These are phyloP conservation scores for Mola mola DNA, from an alignment of 2,113 vertebrate genomes.

Conservation along the genomic window DNA sequence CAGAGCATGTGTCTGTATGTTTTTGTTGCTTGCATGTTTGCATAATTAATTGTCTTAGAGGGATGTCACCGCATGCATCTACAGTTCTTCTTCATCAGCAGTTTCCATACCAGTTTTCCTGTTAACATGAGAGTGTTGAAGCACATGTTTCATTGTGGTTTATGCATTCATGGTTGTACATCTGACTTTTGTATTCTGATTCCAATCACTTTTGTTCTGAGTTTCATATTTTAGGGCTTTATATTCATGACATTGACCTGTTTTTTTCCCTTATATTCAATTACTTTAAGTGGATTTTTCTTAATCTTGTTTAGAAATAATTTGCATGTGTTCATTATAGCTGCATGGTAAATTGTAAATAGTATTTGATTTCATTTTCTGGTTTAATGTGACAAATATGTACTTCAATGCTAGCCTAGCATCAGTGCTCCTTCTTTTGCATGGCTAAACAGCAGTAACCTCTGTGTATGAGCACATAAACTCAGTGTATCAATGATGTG, in stretches of 20 bases:
- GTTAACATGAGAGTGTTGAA: slow-evolving; percentile 27
- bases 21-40: slow-evolving; percentile 62
- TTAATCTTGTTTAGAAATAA: slow-evolving; percentile 4
- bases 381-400: slow-evolving; percentile 34
- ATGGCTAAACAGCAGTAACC: slow-evolving; percentile 29
- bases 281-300: background rate
- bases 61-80: slow-evolving; percentile 55
- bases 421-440: slow-evolving; percentile 12
- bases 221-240: slow-evolving; percentile 10
- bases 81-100: slow-evolving; percentile 22
- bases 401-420: slow-evolving; percentile 24
- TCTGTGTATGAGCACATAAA: background rate
- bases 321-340: slow-evolving; percentile 36
- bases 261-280: background rate
- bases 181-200: slow-evolving; percentile 19
- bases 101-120: background rate
- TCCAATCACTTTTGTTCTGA: slow-evolving; percentile 16
- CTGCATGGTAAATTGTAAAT: slow-evolving; percentile 28
- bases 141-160: slow-evolving; percentile 42
- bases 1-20: slow-evolving; percentile 18
- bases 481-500: slow-evolving; percentile 7
- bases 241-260: background rate
- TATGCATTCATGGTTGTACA: slow-evolving; percentile 41
- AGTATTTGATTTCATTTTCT: slow-evolving; percentile 7
- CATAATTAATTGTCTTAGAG: slow-evolving; percentile 11